Evolutionary conservation across 2,888 invertebrate genomes (phyloP).

Genomic region (Carabus problematicus): DNA sequence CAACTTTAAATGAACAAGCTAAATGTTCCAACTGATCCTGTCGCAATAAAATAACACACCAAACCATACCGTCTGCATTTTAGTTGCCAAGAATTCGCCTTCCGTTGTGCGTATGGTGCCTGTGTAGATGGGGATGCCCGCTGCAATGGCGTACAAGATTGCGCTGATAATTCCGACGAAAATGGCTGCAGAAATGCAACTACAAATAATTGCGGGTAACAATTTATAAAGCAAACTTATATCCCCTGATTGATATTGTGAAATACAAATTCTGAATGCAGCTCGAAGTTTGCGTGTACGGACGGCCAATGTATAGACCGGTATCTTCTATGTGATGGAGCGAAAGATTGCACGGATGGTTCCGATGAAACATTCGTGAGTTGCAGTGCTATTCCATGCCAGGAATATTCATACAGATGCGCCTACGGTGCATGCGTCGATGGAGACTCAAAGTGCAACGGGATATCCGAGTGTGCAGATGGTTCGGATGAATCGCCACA

Average conservation of each 20-base stretch:
- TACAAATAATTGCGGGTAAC: conserved; percentile 44
- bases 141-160: conserved; percentile 60
- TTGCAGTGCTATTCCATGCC: conserved; percentile 44
- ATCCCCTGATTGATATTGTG: not conserved
- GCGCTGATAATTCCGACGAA: conserved; percentile 62
- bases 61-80: too few species aligned
- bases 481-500: conserved; percentile 57
- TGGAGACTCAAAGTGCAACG: conserved; percentile 62
- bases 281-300: conserved; percentile 50
- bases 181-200: conserved; percentile 17
- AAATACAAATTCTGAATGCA: conserved; percentile 4
- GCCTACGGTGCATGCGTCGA: conserved; percentile 70
- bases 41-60: too few species aligned
- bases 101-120: conserved; percentile 63
- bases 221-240: not conserved
- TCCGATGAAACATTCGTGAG: conserved; percentile 59
- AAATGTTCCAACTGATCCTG: too few species aligned
- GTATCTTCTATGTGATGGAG: conserved; percentile 60
- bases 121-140: conserved; percentile 58
- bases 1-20: too few species aligned
- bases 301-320: conserved; percentile 58
- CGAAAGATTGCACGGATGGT: conserved; percentile 58
- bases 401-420: conserved; percentile 64
- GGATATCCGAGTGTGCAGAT: conserved; percentile 58
- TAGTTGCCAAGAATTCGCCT: conserved; percentile 52